Conservation (phyloP, 2,113 vertebrate species). For the rabbit (Oryctolagus cuniculus) region mOryCun1.1 NC_091453.1:79741001-79741500, state of each 20-base stretch:
- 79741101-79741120: constrained; percentile 28
- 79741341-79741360: background rate
- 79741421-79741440: background rate
- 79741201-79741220: background rate
- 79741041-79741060: constrained; percentile 54
- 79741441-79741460: background rate
- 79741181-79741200: constrained; percentile 5
- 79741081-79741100: constrained; percentile 57
- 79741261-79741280: background rate
- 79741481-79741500: background rate
- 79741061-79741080: constrained; percentile 66
- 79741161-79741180: background rate
- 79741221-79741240: background rate
- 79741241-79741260: background rate
- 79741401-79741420: background rate
- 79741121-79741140: constrained; percentile 60
- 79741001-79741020: constrained; percentile 43
- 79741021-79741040: background rate
- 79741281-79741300: background rate
- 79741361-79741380: background rate
- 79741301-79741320: background rate
- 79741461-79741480: constrained; percentile 45
- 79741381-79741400: constrained; percentile 44
- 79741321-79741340: background rate
- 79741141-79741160: constrained; percentile 23